A percentile compares a stretch with the other conserved stretches of the same genome.
Evolutionary conservation across 2,113 vertebrate species (phyloP).

Genomic region (Psittacus erithacus): DNA sequence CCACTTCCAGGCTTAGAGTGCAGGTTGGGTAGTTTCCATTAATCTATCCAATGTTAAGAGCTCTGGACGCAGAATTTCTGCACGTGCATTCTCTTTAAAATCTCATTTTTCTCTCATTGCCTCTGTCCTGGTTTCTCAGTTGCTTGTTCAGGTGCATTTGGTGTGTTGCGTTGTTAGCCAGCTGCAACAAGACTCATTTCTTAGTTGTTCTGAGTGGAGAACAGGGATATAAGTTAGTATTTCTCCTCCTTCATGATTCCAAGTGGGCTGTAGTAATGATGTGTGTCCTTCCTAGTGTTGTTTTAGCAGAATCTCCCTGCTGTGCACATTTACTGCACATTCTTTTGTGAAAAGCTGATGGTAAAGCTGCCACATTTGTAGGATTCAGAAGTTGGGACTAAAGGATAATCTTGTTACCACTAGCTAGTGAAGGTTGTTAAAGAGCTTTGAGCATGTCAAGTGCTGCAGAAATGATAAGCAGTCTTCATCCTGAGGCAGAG

Average conservation of each 20-base stretch:
- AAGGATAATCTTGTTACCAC: background rate
- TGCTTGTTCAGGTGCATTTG: background rate
- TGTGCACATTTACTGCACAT: rapidly evolving
- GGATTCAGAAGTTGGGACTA: background rate
- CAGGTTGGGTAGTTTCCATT: background rate
- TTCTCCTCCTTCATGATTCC: background rate
- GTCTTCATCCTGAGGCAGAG: background rate
- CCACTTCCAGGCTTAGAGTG: background rate
- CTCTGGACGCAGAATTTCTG: background rate
- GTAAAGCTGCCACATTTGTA: background rate
- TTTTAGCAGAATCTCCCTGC: background rate
- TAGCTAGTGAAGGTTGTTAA: background rate
- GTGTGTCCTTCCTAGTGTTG: background rate
- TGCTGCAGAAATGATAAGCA: background rate
- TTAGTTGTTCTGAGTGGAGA: background rate
- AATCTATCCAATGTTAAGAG: background rate
- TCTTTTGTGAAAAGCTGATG: background rate
- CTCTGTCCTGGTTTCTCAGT: background rate
- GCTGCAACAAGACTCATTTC: background rate
- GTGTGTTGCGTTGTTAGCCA: background rate
- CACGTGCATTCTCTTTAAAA: background rate
- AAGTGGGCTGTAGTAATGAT: rapidly evolving
- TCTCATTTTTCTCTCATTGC: rapidly evolving
- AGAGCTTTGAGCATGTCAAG: background rate
- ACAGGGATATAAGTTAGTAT: background rate